A percentile compares a stretch with the other conserved stretches of the same genome.
These are phyloP conservation scores for Liopterus haemorrhoidalis DNA, from an alignment of 2,888 invertebrate genomes.

Conservation along the genomic window DNA sequence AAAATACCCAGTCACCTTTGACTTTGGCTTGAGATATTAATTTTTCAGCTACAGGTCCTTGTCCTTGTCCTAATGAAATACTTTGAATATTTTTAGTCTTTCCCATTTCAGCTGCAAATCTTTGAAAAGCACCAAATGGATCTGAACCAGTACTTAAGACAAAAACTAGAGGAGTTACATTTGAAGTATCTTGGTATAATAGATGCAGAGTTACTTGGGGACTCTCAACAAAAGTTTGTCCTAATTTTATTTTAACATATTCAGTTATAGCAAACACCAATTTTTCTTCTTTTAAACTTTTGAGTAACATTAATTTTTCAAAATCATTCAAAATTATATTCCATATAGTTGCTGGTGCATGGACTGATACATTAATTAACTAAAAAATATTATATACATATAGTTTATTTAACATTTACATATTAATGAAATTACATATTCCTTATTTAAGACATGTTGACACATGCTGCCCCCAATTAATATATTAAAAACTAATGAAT, in stretches of 20 bases:
- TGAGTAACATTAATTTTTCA: slow-evolving; percentile 75
- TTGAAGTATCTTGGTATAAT: slow-evolving; percentile 63
- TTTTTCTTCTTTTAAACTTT: slow-evolving; percentile 71
- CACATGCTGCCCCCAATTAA: too few relatives aligned
- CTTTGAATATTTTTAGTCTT: slow-evolving; percentile 64
- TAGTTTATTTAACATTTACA: background rate
- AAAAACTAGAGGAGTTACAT: slow-evolving; percentile 73
- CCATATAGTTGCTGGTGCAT: slow-evolving; percentile 52
- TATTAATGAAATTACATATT: background rate
- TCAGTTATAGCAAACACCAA: slow-evolving; percentile 74
- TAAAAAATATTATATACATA: slow-evolving; percentile 37
- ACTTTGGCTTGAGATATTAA: slow-evolving; percentile 65
- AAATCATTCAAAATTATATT: slow-evolving; percentile 58
- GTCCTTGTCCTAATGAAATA: slow-evolving; percentile 87
- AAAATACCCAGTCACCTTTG: slow-evolving; percentile 82
- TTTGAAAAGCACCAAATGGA: slow-evolving; percentile 75
- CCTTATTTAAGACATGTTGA: too few relatives aligned
- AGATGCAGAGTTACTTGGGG: slow-evolving; percentile 65
- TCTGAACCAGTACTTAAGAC: slow-evolving; percentile 85
- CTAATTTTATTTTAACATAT: slow-evolving; percentile 71
- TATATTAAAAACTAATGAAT: too few relatives aligned
- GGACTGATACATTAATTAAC: slow-evolving; percentile 53
- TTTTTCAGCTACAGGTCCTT: slow-evolving; percentile 81
- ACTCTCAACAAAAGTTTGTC: slow-evolving; percentile 74
- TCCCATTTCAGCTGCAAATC: slow-evolving; percentile 72